Evolutionary conservation across 2,888 invertebrate species (phyloP), one percentile per base, ranked within the genome.

Genomic region (Standfussiana lucernea): DNA sequence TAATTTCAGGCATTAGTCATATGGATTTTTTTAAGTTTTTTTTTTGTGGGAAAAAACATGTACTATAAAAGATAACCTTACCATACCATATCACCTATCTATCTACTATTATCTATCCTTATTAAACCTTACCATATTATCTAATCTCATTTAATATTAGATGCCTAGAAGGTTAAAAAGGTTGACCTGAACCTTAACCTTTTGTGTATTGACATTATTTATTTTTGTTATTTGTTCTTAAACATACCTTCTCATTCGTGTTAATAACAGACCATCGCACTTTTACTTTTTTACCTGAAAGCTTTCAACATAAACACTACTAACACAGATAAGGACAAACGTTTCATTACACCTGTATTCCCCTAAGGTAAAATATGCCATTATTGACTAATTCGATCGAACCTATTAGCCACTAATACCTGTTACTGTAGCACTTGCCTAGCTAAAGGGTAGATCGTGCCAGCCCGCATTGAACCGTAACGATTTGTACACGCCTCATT

Each of bases 401-500:
- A 71, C 6, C 59, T 74, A 68, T 83, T 74, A 64, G 61, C 59
- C 40, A 32, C 56, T 61, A 75, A 53, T 61, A 71, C 70, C 72
- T 73, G 74, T 78, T 77, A 72, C 35, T 70, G 56, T 75, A 72
- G 53, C 76, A 77, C 78, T 69, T 76, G 66, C 61, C 64, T 86
- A 67, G 67, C 67, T 83, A 86, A 85, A 79, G 75, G 84, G 64
- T 87, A 75, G 77, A 71, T 77, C 77, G 87, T 81, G 84, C 73
- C 77, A 66, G 59, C 61, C 70, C 68, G 68, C 84, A 88, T 69
- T 86, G 84, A 88, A 81, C 84, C 77, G 80, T 79, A 84, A 80
- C 82, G 65, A 82, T 85, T 85, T 76, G 71, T 80, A 42, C 75
- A 74, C 84, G 80, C 88, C 85, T 82, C 88, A 83, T 85, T 80